Evolutionary conservation across 1,140 invertebrate genomes (phyloP), one percentile per base, ranked within the genome.

Genomic region (Drosophila ironensis): DNA sequence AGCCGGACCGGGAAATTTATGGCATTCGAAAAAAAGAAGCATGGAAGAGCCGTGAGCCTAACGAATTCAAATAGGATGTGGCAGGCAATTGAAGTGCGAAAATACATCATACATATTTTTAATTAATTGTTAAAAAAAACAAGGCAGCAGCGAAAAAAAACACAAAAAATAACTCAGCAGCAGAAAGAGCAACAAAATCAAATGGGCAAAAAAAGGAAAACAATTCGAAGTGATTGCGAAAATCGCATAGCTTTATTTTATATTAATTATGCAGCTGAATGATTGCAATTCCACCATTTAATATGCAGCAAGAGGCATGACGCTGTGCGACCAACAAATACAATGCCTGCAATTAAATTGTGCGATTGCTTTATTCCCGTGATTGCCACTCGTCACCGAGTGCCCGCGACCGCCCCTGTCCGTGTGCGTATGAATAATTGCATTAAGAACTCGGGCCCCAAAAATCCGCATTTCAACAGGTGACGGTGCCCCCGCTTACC

Each of bases 231-330:
- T 81, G 76, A 81, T 81, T 63, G 68, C 47, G 53, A 41, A 71
- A 84, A 74, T 78, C 78, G 57, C 57, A 57, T 68, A 66, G 78
- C 61, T 84, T 84, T 82, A 84, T 84, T 82, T 74, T 77, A 78
- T 84, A 78, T 84, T 86, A 84, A 84, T 84, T 84, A 84, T 78
- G 66, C 78, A 86, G 64, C 51, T 86, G 57, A 84, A 86, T 74
- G 74, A 78, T 71, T 86, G 78, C 80, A 78, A 46, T 56, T 60
- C 59, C 41, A 38, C 47, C 73, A 69, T 78, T 77, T 60, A 84
- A 81, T 63, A 60, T 74, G 42, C 59, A 60, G 41, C 35, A 28
- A 41, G 8, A 20, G 45, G 22, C 19, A 20, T 11, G 30, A 14
- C 12, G 30, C 1, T 30, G n/a, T 4, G 1, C 11, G 48, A 9